Conservation (phyloP, 1,140 invertebrate genomes). For the Drosophila yakuba region DNA sequence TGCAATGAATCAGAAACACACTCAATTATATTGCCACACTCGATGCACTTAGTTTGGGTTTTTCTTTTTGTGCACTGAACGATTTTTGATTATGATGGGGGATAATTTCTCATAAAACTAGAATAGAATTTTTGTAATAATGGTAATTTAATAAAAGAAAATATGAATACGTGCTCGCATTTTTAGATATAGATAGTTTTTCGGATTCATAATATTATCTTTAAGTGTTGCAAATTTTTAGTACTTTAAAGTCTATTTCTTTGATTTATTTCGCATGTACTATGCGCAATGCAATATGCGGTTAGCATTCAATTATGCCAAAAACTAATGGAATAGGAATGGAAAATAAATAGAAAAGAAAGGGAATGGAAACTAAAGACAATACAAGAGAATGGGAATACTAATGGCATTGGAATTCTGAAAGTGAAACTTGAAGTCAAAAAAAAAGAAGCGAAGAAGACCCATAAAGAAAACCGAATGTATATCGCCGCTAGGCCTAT, state of each 20-base stretch:
- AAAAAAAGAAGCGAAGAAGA: slow-evolving; percentile 6
- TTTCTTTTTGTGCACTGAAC: slow-evolving; percentile 5
- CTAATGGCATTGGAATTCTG: slow-evolving; percentile 56
- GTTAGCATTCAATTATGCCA: slow-evolving; percentile 23
- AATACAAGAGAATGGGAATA: slow-evolving; percentile 7
- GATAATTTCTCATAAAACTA: background rate
- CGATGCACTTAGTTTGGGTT: slow-evolving; percentile 16
- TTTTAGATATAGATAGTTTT: no score
- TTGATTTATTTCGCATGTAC: slow-evolving; percentile 21
- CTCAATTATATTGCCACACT: slow-evolving; percentile 38
- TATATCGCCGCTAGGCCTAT: slow-evolving; percentile 32
- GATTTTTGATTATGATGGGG: background rate
- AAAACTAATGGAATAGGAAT: slow-evolving; percentile 24
- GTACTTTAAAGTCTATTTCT: no score
- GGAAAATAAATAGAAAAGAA: slow-evolving; percentile 4
- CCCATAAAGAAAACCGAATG: background rate
- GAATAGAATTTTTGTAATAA: background rate
- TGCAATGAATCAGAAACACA: slow-evolving; percentile 39
- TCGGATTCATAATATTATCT: no score
- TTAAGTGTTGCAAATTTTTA: no score
- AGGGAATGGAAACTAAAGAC: slow-evolving; percentile 3
- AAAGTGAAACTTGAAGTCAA: slow-evolving; percentile 33
- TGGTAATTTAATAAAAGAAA: background rate
- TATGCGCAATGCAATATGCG: no score
- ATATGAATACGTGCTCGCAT: background rate